Evolutionary conservation across 2,113 vertebrate genomes (phyloP).

Genomic region (Mobula hypostoma): DNA sequence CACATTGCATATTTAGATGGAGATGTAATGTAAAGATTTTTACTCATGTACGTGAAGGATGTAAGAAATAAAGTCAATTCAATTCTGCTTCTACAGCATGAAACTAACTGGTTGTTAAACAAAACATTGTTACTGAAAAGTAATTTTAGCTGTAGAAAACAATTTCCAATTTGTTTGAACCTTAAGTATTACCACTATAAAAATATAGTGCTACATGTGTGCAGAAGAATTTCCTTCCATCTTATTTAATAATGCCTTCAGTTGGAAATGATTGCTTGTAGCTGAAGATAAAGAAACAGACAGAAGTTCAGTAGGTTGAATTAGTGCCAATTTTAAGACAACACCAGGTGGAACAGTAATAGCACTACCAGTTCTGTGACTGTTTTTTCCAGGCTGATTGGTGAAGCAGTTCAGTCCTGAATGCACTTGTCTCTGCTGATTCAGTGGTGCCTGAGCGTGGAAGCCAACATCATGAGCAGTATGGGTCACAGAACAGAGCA

Average conservation of each 20-base stretch:
- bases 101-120: neutral
- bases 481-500: neutral
- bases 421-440: neutral
- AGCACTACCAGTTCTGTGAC: neutral
- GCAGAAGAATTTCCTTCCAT: neutral
- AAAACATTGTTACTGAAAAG: neutral
- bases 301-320: neutral
- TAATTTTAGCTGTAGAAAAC: neutral
- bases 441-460: neutral
- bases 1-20: no score
- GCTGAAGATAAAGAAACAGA: neutral
- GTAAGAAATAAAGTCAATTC: no score
- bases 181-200: neutral
- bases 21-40: no score
- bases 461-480: neutral
- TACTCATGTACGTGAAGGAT: no score
- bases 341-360: neutral
- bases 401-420: neutral
- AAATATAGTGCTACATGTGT: neutral
- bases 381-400: neutral
- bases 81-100: neutral
- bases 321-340: neutral
- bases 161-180: neutral
- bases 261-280: neutral
- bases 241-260: neutral